These are phyloP conservation scores for Pachyrhynchus sulphureomaculatus DNA, from an alignment of 1,140 invertebrate species.

Conservation along the genomic window DNA sequence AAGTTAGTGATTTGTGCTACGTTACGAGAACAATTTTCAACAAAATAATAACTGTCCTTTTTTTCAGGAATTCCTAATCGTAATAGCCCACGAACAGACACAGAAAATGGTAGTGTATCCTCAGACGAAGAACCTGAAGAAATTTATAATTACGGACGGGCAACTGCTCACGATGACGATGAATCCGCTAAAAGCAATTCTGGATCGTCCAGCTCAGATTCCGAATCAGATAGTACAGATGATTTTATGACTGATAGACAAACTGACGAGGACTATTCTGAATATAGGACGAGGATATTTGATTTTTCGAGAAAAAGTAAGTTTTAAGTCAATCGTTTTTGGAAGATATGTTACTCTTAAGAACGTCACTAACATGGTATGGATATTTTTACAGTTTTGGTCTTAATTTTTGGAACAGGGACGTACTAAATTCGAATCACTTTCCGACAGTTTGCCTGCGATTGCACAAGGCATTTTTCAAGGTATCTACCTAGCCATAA, in stretches of 20 bases:
- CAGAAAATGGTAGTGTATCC: neutral
- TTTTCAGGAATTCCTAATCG: too few species aligned
- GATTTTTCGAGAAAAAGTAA: conserved; percentile 41
- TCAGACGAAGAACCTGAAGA: conserved; percentile 27
- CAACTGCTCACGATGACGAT: neutral
- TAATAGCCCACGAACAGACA: neutral
- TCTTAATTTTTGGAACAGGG: too few species aligned
- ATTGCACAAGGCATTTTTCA: too few species aligned
- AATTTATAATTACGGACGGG: conserved; percentile 29
- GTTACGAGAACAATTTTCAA: too few species aligned
- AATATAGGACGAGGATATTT: conserved; percentile 43
- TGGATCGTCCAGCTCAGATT: neutral
- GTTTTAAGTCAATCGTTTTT: neutral
- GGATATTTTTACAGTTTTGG: too few species aligned
- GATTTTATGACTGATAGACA: conserved; percentile 43
- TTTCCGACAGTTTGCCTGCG: neutral
- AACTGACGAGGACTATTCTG: conserved; percentile 36
- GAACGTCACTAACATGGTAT: too few species aligned
- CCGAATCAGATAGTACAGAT: conserved; percentile 15
- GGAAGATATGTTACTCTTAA: neutral
- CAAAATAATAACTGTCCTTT: too few species aligned
- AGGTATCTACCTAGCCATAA: too few species aligned
- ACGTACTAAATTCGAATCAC: neutral
- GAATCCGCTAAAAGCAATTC: conserved; percentile 11
- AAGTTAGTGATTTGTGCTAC: too few species aligned